A percentile compares a stretch with the other conserved stretches of the same genome.
Evolutionary conservation across 2,797 vertebrate species (phyloP).

Genomic region (Propithecus perrieri): DNA sequence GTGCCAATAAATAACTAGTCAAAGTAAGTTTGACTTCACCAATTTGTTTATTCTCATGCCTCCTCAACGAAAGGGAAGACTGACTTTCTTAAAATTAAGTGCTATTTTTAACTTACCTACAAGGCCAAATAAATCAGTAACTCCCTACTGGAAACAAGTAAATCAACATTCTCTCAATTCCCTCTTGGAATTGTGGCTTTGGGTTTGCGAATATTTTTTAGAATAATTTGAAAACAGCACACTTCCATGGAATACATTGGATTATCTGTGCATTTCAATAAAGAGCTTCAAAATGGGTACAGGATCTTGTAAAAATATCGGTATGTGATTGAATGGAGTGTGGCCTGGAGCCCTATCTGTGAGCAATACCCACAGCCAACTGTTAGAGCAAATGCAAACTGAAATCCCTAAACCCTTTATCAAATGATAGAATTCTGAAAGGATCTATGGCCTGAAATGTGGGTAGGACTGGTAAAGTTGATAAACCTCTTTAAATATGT

Average conservation of each 20-base stretch:
- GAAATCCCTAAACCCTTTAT: not conserved
- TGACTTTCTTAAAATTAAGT: conserved; percentile 7
- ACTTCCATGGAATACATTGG: not conserved
- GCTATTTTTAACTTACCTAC: conserved; percentile 64
- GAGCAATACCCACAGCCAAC: not conserved
- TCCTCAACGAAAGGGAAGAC: not conserved
- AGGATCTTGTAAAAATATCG: not conserved
- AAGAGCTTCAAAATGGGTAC: not conserved
- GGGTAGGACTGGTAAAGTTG: not conserved
- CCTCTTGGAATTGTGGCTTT: conserved; percentile 53
- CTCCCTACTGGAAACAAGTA: conserved; percentile 33
- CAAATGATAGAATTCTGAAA: not conserved
- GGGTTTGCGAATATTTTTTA: conserved; percentile 34
- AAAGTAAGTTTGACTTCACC: conserved; percentile 35
- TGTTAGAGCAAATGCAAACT: not conserved
- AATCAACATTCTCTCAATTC: conserved; percentile 28
- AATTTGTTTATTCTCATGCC: conserved; percentile 23
- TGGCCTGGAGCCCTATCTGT: not conserved
- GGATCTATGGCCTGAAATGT: not conserved
- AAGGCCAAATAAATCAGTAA: conserved; percentile 59
- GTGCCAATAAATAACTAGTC: not conserved
- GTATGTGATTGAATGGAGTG: not conserved
- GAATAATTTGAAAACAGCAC: not conserved
- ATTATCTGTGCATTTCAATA: not conserved
- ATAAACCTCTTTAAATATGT: not conserved